Evolutionary conservation across 2,888 invertebrate species (phyloP).

Genomic region (Anthophora plumipes): DNA sequence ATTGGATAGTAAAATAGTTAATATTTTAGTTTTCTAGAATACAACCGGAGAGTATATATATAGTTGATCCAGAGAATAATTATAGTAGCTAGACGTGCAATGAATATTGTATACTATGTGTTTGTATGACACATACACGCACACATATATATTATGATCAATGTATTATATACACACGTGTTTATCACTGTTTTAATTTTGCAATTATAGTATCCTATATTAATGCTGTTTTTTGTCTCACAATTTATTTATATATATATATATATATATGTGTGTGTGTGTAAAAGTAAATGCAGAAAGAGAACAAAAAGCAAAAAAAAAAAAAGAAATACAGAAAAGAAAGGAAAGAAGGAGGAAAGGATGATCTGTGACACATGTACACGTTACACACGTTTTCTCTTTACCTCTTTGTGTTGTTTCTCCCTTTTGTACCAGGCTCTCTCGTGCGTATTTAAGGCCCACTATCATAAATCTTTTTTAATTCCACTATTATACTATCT

Average conservation of each 20-base stretch:
- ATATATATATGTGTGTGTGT: no score
- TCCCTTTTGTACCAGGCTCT: slow-evolving; percentile 58
- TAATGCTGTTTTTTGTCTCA: slow-evolving; percentile 56
- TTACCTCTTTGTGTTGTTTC: slow-evolving; percentile 66
- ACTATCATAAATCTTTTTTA: slow-evolving; percentile 59
- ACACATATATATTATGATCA: slow-evolving; percentile 55
- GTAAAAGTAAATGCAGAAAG: no score
- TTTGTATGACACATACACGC: slow-evolving; percentile 41
- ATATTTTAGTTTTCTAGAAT: background rate
- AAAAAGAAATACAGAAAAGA: background rate
- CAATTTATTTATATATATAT: slow-evolving; percentile 38
- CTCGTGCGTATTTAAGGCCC: slow-evolving; percentile 69
- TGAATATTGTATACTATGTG: slow-evolving; percentile 24
- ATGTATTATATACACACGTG: slow-evolving; percentile 61
- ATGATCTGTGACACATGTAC: background rate
- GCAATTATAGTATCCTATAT: slow-evolving; percentile 55
- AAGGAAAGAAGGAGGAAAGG: background rate
- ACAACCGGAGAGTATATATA: background rate
- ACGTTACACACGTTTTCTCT: slow-evolving; percentile 59
- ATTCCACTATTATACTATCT: slow-evolving; percentile 44
- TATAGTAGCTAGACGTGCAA: slow-evolving; percentile 38
- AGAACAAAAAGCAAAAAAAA: background rate
- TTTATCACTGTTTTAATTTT: slow-evolving; percentile 43
- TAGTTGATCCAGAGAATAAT: slow-evolving; percentile 1
- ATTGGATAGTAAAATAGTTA: slow-evolving; percentile 32